phyloP scores from a whole-genome alignment of 1,140 invertebrate genomes.

The Drosophila miranda region DNA sequence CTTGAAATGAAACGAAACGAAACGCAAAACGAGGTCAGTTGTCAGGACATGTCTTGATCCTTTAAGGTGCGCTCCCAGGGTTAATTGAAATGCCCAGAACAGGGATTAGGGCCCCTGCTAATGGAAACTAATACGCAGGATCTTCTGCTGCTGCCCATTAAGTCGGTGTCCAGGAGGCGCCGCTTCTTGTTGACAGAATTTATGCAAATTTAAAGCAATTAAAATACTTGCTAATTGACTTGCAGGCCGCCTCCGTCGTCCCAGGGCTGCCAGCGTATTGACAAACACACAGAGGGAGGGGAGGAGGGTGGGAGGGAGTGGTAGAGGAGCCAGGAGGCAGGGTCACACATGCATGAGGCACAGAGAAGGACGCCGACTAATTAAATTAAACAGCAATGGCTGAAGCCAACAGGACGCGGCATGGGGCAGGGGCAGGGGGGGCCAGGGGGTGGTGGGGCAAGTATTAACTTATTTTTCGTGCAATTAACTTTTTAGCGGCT shows the following conservation, averaged over 20 bases:
- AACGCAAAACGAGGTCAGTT: no score
- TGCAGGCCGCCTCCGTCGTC: constrained; percentile 41
- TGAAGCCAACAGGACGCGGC: constrained; percentile 50
- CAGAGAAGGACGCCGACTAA: constrained; percentile 58
- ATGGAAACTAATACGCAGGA: constrained; percentile 67
- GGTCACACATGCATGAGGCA: constrained; percentile 5
- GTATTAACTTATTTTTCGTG: constrained; percentile 81
- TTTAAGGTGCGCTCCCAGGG: constrained; percentile 67
- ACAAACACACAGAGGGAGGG: neutral
- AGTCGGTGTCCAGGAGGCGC: neutral
- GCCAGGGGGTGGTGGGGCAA: constrained; percentile 7
- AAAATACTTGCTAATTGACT: constrained; percentile 81
- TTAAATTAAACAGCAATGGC: constrained; percentile 73
- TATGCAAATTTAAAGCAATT: constrained; percentile 80
- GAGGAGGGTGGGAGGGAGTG: neutral
- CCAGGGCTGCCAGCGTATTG: no score
- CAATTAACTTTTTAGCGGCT: constrained; percentile 76
- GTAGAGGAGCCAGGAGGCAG: no score
- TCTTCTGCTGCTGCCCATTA: constrained; percentile 29
- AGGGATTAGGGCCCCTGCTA: constrained; percentile 55
- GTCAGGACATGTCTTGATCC: constrained; percentile 20
- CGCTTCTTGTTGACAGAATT: constrained; percentile 69
- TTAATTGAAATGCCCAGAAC: constrained; percentile 72
- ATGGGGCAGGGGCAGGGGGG: neutral
- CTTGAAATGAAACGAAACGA: constrained; percentile 9